Conservation (phyloP, 1,140 invertebrate species). For the Drosophila gunungcola region DNA sequence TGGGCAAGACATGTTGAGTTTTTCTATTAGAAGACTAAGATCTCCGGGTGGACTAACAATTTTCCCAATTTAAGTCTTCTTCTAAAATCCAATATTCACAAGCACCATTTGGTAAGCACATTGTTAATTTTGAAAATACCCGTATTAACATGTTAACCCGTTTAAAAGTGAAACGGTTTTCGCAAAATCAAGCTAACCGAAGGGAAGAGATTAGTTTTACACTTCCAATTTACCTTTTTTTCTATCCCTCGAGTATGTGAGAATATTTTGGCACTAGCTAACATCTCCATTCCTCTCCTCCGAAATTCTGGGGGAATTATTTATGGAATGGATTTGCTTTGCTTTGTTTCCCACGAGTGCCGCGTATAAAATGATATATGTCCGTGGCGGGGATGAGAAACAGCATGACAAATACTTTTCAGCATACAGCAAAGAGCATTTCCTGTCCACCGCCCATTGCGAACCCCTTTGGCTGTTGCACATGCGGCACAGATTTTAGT, state of each 20-base stretch:
- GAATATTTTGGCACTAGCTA: conserved; percentile 35
- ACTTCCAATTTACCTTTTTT: conserved; percentile 5
- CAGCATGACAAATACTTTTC: conserved; percentile 56
- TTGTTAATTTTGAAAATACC: not conserved
- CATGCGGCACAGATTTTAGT: conserved; percentile 55
- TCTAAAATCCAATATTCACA: too few species aligned
- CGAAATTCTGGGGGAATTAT: conserved; percentile 21
- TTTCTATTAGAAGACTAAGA: too few species aligned
- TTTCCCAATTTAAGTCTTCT: too few species aligned
- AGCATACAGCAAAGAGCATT: conserved; percentile 43
- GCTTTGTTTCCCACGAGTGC: conserved; percentile 45
- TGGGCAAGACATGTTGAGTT: too few species aligned
- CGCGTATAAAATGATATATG: conserved; percentile 42
- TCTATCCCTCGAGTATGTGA: not conserved
- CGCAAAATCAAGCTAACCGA: conserved; percentile 3
- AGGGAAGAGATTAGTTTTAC: conserved; percentile 9
- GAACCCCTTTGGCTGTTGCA: conserved; percentile 45
- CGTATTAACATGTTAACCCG: not conserved
- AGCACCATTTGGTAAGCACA: too few species aligned
- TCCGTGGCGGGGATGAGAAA: conserved; percentile 45
- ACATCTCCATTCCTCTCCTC: not conserved
- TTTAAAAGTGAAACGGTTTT: not conserved
- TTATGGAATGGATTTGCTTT: conserved; percentile 52
- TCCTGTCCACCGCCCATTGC: conserved; percentile 29
- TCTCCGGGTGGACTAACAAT: too few species aligned